Conservation (phyloP, 1,140 invertebrate genomes). For the Holcopasites calliopsidis region DNA sequence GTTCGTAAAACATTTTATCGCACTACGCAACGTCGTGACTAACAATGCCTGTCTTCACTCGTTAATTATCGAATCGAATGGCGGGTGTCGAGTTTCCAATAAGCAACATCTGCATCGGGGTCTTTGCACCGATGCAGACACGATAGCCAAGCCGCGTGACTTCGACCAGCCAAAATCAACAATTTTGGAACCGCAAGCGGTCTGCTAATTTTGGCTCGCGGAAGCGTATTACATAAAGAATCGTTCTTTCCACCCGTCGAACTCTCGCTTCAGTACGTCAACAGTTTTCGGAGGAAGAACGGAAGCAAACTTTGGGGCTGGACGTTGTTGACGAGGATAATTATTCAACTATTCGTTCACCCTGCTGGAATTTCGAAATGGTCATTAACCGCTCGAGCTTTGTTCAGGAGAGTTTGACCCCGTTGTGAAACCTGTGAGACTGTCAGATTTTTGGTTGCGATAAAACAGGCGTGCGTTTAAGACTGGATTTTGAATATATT, state of each 20-base stretch:
- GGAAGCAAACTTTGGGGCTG: neutral
- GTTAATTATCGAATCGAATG: neutral
- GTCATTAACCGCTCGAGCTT: neutral
- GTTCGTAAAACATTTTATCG: no score
- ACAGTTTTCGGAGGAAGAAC: neutral
- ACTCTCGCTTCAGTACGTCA: slow-evolving; percentile 41
- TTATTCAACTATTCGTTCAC: neutral
- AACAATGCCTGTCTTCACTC: neutral
- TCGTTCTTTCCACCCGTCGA: slow-evolving; percentile 64
- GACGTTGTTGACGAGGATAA: neutral
- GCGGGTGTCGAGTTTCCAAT: neutral
- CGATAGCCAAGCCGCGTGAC: slow-evolving; percentile 47
- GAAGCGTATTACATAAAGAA: slow-evolving; percentile 69
- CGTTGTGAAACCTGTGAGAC: neutral
- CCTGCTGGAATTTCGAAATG: neutral
- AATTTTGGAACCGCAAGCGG: slow-evolving; percentile 37
- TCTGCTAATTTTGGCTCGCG: slow-evolving; percentile 70
- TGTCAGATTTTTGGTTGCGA: no score
- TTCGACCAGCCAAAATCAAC: slow-evolving; percentile 62
- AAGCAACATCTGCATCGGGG: slow-evolving; percentile 23
- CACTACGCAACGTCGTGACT: no score
- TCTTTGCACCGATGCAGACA: slow-evolving; percentile 61
- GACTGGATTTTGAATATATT: no score
- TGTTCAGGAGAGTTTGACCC: neutral
- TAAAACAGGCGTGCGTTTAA: no score